Base-by-base conservation (phyloP, 23 tunicate genomes). In the Ciona savignyi region DNA sequence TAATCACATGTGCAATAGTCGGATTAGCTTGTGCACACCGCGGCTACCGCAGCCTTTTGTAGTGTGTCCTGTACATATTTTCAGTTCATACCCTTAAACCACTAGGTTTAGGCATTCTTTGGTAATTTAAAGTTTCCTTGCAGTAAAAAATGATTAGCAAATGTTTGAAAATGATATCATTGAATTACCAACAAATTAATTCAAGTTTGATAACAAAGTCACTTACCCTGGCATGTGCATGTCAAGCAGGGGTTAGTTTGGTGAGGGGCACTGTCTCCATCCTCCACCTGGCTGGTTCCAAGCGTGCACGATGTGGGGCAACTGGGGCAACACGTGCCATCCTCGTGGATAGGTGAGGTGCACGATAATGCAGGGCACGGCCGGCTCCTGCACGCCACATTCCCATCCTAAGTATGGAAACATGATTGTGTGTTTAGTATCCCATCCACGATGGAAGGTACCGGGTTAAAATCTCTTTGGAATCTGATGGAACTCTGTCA, bases 171-270 rank as follows among this genome's bases (percentile, higher is more conserved):
- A 11, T 11, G 15, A 15, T 49, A 15, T 42, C 34, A 1, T 70
- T 49, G 61, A 15, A 11, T 49, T 49, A 49, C 61, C 15, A 49
- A 49, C 15, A 49, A 11, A 11, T 20, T 51, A 77, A 75, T 23
- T 27, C 34, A 0, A 64, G 20, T 11, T 15, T 49, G 61, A 20
- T 49, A 11, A 11, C 15, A 49, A 49, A 11, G 20, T 49, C 27
- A 69, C n/a, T 73, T 35, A 88, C 96, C 80, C 65, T 75, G 68
- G 77, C 96, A 88, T 1, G 84, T n/a, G 74, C 96, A 88, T 21
- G 23, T 31, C 70, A 63, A 42, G 78, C 96, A 88, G 2, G n/a
- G 30, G 28, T 88, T 83, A 27, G 61, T 35, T 19, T 87, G 96
- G 56, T 88, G 80, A 33, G 31, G 1, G 11, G 77, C 63, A 24